Base-by-base conservation (phyloP, 2,113 vertebrate genomes). In the Prolemur simus region DNA sequence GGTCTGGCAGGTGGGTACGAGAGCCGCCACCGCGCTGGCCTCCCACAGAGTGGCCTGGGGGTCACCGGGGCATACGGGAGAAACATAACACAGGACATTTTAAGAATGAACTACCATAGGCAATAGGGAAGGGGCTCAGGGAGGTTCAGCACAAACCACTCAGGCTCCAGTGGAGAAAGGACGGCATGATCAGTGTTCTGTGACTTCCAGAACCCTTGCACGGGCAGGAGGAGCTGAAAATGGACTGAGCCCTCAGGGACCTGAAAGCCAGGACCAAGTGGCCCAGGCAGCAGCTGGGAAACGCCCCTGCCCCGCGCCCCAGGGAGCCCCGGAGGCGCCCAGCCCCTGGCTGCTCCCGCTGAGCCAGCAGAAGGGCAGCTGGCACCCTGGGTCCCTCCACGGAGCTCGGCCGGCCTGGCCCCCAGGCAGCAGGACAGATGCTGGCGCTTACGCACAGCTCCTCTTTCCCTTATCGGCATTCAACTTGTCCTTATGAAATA, bases 361-460 rank as follows among this genome's bases (percentile, higher is more conserved):
- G 29, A 49, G 32, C 56, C 80, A 39, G 90, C 39, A 63, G 23
- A 29, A 8, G 0, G 29, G 80, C 17, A 37, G 52, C 54, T 39
- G 2, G 8, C 17, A 5, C 42, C 60, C 20, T 8, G 18, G 0
- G 6, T 63, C 45, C 60, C 76, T 17, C 2, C 0, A 8, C 39
- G 1, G 25, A 47, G 3, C 29, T 34, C 8, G 0, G 5, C 52
- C 52, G 52, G 52, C 52, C 52, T 73, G 69, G 69, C 18, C 54
- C 49, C 54, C 39, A 3, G 45, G 45, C 45, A 5, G 74, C 74
- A 1, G 27, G 13, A 25, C 13, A 14, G 63, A 34, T 2, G 63
- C 29, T 2, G 12, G 63, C 27, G 39, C 7, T 5, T 5, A 13
- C 29, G 63, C 8, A n/a, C 23, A 14, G 14, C n/a, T 27, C 74